These are phyloP conservation scores for Drosophila mimica DNA, from an alignment of 2,888 invertebrate species.

Conservation along the genomic window DNA sequence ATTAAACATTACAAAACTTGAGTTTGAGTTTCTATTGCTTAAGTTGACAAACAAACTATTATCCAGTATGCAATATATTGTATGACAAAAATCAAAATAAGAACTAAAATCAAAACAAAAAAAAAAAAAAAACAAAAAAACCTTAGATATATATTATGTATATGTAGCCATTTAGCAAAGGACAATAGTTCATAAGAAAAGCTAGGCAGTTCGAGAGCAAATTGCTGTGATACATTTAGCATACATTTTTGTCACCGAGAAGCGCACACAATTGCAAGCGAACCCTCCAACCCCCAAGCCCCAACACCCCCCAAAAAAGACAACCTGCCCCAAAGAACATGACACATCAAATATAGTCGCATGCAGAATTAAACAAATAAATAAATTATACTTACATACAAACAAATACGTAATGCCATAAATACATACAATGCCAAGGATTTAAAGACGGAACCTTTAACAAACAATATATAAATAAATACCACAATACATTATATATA, in stretches of 20 bases:
- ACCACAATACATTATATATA: constrained; percentile 12
- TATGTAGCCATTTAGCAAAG: constrained; percentile 60
- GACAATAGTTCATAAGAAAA: constrained; percentile 75
- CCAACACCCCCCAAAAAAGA: constrained; percentile 2
- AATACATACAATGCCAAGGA: constrained; percentile 22
- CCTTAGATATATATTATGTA: constrained; percentile 19
- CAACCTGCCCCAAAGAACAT: neutral
- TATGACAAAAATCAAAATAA: constrained; percentile 17
- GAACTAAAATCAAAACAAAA: constrained; percentile 6
- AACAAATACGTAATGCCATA: constrained; percentile 39
- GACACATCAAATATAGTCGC: constrained; percentile 31
- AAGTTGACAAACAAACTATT: constrained; percentile 27
- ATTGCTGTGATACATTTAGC: constrained; percentile 83
- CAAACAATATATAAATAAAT: constrained; percentile 15
- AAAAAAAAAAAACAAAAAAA: constrained; percentile 23
- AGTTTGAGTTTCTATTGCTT: constrained; percentile 47
- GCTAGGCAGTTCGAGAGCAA: constrained; percentile 79
- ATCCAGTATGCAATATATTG: constrained; percentile 23
- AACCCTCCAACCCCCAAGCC: neutral
- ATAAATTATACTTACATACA: constrained; percentile 12
- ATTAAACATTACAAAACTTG: constrained; percentile 39
- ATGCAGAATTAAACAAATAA: constrained; percentile 25
- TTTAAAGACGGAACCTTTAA: constrained; percentile 39
- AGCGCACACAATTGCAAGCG: constrained; percentile 45
- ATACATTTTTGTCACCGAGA: constrained; percentile 54